phyloP scores from a whole-genome alignment of 1,140 invertebrate species.

The Sminthurinus signatus region DNA sequence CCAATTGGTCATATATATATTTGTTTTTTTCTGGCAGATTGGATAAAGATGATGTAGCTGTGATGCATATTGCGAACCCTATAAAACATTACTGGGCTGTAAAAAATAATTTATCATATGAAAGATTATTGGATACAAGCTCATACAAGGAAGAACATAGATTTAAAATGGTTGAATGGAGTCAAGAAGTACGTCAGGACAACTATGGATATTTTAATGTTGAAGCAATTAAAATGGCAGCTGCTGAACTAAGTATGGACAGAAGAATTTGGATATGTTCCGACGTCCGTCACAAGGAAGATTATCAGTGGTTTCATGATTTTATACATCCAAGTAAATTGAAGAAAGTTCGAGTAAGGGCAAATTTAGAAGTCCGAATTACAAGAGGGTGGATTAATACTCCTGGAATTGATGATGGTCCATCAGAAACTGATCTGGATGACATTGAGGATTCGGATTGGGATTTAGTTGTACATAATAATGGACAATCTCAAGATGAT shows the following conservation, averaged over 20 bases:
- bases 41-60: constrained; percentile 51
- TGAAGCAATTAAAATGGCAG: constrained; percentile 61
- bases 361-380: constrained; percentile 58
- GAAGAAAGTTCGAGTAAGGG: constrained; percentile 63
- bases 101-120: constrained; percentile 64
- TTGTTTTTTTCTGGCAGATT: constrained; percentile 47
- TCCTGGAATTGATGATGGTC: constrained; percentile 63
- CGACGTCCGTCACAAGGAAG: constrained; percentile 78
- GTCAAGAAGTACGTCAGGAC: constrained; percentile 67
- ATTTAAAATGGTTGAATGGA: constrained; percentile 84
- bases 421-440: constrained; percentile 68
- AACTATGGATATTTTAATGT: constrained; percentile 85
- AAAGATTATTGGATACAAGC: constrained; percentile 67
- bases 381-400: constrained; percentile 60
- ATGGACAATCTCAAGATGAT: no score
- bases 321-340: no score
- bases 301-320: constrained; percentile 74
- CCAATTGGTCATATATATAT: not conserved
- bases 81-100: constrained; percentile 73
- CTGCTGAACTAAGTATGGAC: constrained; percentile 51
- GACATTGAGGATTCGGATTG: constrained; percentile 56
- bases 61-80: constrained; percentile 71
- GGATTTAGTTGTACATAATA: constrained; percentile 57
- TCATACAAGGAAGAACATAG: constrained; percentile 84
- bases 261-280: constrained; percentile 73